Percentiles rank a stretch among this genome's conserved stretches.
Evolutionary conservation across 2,113 vertebrate species (phyloP).

Genomic region (Dolichotis patagonum): DNA sequence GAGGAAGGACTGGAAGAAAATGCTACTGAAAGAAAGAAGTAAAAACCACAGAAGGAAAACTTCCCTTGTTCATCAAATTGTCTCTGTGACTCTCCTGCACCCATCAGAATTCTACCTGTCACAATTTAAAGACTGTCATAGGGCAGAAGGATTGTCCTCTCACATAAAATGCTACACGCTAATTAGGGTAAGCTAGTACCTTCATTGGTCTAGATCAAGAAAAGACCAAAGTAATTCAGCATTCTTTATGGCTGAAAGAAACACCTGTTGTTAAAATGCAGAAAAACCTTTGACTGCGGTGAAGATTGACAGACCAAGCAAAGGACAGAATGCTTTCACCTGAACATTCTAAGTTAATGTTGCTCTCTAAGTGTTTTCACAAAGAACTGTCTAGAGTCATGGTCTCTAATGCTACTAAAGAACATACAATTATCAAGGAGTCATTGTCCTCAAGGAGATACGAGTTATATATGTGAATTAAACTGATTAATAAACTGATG

Average conservation of each 20-base stretch:
- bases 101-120: neutral
- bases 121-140: neutral
- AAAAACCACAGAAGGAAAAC: neutral
- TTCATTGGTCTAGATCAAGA: neutral
- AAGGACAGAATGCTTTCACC: constrained; percentile 66
- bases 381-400: constrained; percentile 31
- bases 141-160: neutral
- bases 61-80: neutral
- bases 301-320: constrained; percentile 45
- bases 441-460: neutral
- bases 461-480: neutral
- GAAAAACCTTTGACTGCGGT: constrained; percentile 2
- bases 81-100: neutral
- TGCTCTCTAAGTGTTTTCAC: constrained; percentile 38
- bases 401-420: constrained; percentile 20
- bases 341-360: constrained; percentile 31
- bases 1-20: neutral
- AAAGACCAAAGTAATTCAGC: neutral
- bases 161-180: neutral
- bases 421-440: constrained; percentile 4
- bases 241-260: neutral
- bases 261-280: neutral
- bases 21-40: neutral
- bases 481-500: neutral
- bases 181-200: neutral